Percentiles rank a stretch among this genome's conserved stretches.
phyloP scores from a whole-genome alignment of 1,140 invertebrate species.

The Megalopta genalis region DNA sequence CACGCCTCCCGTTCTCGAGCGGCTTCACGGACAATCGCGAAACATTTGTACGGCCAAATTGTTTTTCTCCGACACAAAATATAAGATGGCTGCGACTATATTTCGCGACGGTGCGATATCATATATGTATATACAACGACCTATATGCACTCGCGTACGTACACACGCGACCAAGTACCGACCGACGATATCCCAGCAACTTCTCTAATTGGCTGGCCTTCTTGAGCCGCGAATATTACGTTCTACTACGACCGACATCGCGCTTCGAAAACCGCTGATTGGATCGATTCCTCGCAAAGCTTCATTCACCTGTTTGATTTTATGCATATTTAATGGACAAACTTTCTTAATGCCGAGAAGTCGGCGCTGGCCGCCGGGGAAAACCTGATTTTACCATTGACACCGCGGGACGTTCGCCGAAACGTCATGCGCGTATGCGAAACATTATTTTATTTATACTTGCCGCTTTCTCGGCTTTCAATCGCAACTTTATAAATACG shows the following conservation, averaged over 20 bases:
- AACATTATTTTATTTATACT: background rate
- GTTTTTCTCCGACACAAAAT: conserved; percentile 81
- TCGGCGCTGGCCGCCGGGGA: too few species aligned
- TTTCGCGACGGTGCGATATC: conserved; percentile 64
- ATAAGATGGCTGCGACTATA: conserved; percentile 81
- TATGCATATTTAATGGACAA: conserved; percentile 38
- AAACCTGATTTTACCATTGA: background rate
- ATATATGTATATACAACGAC: conserved; percentile 26
- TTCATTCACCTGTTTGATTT: conserved; percentile 50
- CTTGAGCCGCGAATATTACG: conserved; percentile 35
- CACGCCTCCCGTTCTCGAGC: conserved; percentile 69
- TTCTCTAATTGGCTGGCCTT: conserved; percentile 48
- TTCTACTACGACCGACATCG: conserved; percentile 8
- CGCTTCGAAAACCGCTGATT: conserved; percentile 39
- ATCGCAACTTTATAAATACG: background rate
- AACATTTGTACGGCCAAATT: conserved; percentile 78
- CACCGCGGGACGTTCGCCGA: background rate
- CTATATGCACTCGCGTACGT: conserved; percentile 59
- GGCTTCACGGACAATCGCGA: conserved; percentile 75
- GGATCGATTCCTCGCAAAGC: conserved; percentile 37
- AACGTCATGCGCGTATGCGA: background rate
- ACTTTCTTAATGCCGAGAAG: conserved; percentile 1
- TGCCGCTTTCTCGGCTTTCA: background rate
- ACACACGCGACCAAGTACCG: conserved; percentile 53
- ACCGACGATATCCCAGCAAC: conserved; percentile 35